Evolutionary conservation across 2,797 vertebrate genomes (phyloP).

Genomic region (Anas bahamensis): DNA sequence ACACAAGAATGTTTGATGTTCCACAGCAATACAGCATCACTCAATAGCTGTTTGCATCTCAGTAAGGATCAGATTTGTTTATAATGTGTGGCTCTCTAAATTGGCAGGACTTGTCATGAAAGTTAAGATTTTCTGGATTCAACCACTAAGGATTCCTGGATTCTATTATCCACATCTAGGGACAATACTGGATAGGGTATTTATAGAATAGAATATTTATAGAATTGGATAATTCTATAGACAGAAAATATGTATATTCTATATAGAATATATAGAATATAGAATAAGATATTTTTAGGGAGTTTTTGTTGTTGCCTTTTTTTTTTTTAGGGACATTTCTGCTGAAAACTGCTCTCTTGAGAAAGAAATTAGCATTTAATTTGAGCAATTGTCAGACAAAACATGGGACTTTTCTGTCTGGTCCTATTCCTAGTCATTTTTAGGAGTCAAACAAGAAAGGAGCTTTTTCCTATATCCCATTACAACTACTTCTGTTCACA

Average conservation of each 20-base stretch:
- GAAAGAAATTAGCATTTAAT: background rate
- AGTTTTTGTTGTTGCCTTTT: too few species aligned
- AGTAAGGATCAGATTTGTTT: background rate
- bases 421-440: background rate
- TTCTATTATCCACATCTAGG: background rate
- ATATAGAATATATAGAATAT: too few species aligned
- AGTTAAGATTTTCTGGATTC: background rate
- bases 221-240: background rate
- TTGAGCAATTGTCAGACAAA: background rate
- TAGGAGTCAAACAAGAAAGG: background rate
- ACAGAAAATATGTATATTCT: background rate
- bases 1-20: background rate
- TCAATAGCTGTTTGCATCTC: background rate
- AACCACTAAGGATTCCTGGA: background rate
- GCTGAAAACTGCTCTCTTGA: background rate
- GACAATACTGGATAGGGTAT: background rate
- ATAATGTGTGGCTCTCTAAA: background rate
- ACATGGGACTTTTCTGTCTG: background rate
- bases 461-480: background rate
- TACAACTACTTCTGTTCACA: background rate
- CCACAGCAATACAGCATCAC: rapidly evolving
- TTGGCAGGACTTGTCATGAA: background rate
- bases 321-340: background rate
- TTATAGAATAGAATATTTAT: background rate
- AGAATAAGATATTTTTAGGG: too few species aligned